Evolutionary conservation across 2,797 vertebrate species (phyloP).

Genomic region (Pseudochaenichthys georgianus): DNA sequence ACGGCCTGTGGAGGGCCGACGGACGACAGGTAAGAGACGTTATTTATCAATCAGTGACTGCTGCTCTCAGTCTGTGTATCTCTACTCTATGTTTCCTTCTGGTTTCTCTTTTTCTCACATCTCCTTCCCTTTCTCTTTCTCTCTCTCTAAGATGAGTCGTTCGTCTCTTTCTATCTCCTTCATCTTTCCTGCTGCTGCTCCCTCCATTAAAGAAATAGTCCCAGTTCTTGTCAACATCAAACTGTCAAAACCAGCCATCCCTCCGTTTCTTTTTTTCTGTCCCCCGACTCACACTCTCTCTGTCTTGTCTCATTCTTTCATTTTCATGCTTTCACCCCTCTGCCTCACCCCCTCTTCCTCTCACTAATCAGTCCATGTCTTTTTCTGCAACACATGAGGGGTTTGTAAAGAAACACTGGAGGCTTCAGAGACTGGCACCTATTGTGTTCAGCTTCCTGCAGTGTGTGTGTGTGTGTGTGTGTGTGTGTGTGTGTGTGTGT

Average conservation of each 20-base stretch:
- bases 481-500: conserved; percentile 25
- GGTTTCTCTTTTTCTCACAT: neutral
- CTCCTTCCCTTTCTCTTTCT: neutral
- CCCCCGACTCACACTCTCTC: conserved; percentile 21
- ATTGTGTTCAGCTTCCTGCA: conserved; percentile 77
- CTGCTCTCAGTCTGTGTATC: conserved; percentile 17
- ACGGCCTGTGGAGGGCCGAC: conserved; percentile 81
- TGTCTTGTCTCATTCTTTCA: conserved; percentile 50
- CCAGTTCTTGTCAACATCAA: conserved; percentile 67
- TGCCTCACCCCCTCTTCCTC: conserved; percentile 37
- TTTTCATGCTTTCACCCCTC: conserved; percentile 46
- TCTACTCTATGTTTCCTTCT: conserved; percentile 19
- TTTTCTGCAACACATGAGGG: conserved; percentile 69
- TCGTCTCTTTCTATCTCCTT: conserved; percentile 44
- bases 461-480: conserved; percentile 56
- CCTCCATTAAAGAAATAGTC: conserved; percentile 66
- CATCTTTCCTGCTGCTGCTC: conserved; percentile 47
- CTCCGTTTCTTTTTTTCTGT: conserved; percentile 19
- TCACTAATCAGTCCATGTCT: conserved; percentile 64
- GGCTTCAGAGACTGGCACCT: conserved; percentile 72
- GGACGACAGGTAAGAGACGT: conserved; percentile 74
- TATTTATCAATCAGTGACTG: conserved; percentile 23
- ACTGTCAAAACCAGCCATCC: conserved; percentile 64
- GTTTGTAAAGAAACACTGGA: conserved; percentile 69
- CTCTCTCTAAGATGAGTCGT: conserved; percentile 35